phyloP scores from a whole-genome alignment of 2,888 invertebrate genomes.

The Deroplatys truncata region DNA sequence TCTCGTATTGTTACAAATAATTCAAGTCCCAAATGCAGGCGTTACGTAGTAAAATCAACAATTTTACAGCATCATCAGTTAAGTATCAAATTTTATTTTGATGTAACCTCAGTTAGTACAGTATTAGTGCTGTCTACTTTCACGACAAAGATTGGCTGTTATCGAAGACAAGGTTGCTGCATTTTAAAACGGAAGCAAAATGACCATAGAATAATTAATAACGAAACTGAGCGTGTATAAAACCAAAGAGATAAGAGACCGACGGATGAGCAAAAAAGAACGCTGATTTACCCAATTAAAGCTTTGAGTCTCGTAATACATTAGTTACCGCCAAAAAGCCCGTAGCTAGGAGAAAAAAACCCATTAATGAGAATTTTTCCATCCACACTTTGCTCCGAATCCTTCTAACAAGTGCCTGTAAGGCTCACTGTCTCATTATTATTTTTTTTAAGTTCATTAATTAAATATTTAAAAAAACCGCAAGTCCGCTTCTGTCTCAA shows the following conservation, averaged over 20 bases:
- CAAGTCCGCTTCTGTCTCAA: neutral
- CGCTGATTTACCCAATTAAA: neutral
- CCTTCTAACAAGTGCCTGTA: neutral
- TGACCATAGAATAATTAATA: too few relatives aligned
- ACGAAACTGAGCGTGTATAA: neutral
- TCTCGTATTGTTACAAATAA: too few relatives aligned
- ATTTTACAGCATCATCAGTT: too few relatives aligned
- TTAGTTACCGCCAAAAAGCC: neutral
- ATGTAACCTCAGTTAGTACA: too few relatives aligned
- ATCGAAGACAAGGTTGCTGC: too few relatives aligned
- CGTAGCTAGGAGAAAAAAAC: neutral
- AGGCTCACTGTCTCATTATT: neutral
- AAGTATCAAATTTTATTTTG: too few relatives aligned
- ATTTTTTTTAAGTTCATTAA: neutral
- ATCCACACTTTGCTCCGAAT: neutral
- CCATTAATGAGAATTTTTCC: neutral
- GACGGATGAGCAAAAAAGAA: neutral
- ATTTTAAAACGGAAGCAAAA: too few relatives aligned
- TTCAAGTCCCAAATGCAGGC: too few relatives aligned
- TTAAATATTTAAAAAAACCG: neutral
- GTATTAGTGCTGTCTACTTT: too few relatives aligned
- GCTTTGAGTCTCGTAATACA: neutral
- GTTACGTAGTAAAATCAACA: too few relatives aligned
- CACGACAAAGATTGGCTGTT: too few relatives aligned
- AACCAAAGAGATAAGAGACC: neutral